These are phyloP conservation scores for Ctenosaura bakeri DNA, from an alignment of 2,797 vertebrate genomes.

Conservation along the genomic window DNA sequence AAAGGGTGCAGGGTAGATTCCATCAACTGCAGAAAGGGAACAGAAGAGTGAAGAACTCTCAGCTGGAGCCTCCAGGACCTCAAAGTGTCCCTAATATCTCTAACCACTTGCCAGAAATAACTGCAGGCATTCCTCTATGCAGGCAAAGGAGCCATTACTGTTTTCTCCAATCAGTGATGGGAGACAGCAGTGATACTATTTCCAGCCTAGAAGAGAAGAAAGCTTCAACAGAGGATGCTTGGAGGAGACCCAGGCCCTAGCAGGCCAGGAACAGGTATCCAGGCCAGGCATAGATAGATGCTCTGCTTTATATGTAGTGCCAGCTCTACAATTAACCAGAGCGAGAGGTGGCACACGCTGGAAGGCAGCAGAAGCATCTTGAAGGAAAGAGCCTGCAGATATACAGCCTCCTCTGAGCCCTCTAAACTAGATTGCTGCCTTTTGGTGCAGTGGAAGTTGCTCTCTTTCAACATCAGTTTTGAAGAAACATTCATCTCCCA, in stretches of 20 bases:
- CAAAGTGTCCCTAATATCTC: not conserved
- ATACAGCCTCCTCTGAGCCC: not conserved
- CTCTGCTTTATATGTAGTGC: not conserved
- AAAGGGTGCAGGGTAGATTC: not conserved
- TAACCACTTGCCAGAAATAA: not conserved
- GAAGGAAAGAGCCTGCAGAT: not conserved
- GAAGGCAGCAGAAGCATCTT: not conserved
- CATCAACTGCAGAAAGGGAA: not conserved
- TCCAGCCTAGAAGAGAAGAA: not conserved
- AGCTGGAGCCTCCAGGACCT: not conserved
- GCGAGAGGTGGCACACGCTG: no score
- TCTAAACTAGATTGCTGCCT: not conserved
- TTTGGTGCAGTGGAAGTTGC: no score
- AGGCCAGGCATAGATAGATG: not conserved
- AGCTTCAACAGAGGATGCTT: not conserved
- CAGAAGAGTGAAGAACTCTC: not conserved
- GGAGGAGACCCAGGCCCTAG: not conserved
- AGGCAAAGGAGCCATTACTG: not conserved
- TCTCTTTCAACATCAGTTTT: no score
- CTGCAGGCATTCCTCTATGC: not conserved
- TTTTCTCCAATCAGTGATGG: not conserved
- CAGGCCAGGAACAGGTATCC: no score
- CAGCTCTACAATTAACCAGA: not conserved
- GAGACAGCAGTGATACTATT: not conserved
- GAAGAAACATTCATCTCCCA: not conserved